phyloP scores from a whole-genome alignment of 2,113 vertebrate species.

The Cinclus mexicanus region DNA sequence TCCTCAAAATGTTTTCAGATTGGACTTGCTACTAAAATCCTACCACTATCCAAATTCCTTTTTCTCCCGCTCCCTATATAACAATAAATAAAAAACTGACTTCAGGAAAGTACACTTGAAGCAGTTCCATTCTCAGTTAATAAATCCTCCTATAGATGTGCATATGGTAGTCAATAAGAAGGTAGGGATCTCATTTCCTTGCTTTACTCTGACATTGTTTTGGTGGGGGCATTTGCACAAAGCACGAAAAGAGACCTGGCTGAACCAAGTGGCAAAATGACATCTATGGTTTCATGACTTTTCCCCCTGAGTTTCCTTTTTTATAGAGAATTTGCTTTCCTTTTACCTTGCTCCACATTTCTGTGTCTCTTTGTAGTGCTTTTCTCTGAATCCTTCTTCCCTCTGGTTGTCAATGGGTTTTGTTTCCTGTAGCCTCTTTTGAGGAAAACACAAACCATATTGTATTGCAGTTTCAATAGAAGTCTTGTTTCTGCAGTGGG shows the following conservation, averaged over 20 bases:
- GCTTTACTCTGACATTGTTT: background rate
- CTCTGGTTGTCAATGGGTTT: background rate
- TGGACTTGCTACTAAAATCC: background rate
- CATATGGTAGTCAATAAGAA: background rate
- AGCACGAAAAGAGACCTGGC: background rate
- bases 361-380: background rate
- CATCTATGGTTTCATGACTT: background rate
- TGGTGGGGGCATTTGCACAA: background rate
- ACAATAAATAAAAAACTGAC: background rate
- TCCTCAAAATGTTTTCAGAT: background rate
- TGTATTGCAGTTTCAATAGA: background rate
- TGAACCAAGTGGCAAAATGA: background rate
- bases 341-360: background rate
- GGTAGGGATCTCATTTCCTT: background rate
- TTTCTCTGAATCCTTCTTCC: background rate
- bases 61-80: background rate
- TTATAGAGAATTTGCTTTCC: background rate
- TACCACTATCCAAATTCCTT: background rate
- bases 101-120: background rate
- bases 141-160: background rate
- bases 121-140: background rate
- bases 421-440: background rate
- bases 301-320: background rate
- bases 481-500: background rate
- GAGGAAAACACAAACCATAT: background rate